Base-by-base conservation (phyloP, 2,888 invertebrate genomes). In the Tholera decimalis region DNA sequence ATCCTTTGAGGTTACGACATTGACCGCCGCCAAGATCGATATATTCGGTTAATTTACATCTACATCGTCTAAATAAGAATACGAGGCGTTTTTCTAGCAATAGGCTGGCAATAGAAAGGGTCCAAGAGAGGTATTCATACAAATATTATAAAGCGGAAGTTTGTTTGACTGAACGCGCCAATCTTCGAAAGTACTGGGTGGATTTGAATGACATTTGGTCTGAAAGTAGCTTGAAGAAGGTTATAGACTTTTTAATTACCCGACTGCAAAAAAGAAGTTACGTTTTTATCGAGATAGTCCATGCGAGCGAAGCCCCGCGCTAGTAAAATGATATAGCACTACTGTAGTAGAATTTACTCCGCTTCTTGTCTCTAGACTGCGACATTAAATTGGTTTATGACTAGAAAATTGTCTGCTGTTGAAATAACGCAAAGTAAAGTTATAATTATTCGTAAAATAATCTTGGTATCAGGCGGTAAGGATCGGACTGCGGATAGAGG, bases 41-140 rank as follows among this genome's bases (percentile, higher is more conserved):
- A n/a, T 22, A 28, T 39, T 33, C 24, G 4, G 39, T 47, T 30
- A 28, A 33, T 62, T 30, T 9, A 18, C 18, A 47, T 59, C 20
- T 4, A 15, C 11, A 39, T 43, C 26, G 60, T 33, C 41, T 30
- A 24, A 33, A 58, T 24, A 41, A 43, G 22, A 5, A 22, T 15
- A 22, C 22, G 13, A 22, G 5, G n/a, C 35, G n/a, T n/a, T n/a
- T n/a, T n/a, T 41, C 4, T 2, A 4, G 5, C 15, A 43, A 59
- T 15, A 15, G 24, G 6, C 28, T 53, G 24, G 6, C 8, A 1
- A 11, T 35, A 30, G 28, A 30, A 28, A 44, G 18, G 22, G 20
- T 30, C 46, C 22, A 43, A 28, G 37, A 24, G 18, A 24, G 28
- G 18, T 37, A 37, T n/a, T n/a, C n/a, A n/a, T n/a, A n/a, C n/a